Evolutionary conservation across 2,113 vertebrate genomes (phyloP), one percentile per base, ranked within the genome.

Genomic region (Ptyas mucosa): DNA sequence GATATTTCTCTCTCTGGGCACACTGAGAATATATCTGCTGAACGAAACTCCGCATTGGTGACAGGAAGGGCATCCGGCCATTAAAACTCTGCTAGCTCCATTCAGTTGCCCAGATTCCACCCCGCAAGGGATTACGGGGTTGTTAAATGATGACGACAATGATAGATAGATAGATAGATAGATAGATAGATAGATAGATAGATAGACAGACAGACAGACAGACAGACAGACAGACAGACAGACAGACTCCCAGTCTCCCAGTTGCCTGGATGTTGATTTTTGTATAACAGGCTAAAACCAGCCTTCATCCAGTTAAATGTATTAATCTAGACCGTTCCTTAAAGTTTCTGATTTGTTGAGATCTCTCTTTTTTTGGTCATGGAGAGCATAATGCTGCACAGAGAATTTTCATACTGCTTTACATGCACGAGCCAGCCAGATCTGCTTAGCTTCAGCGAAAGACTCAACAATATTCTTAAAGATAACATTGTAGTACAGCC

Each of bases 141-240:
- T 0, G 8, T 24, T 58, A 24, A 58, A 58, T 58, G 57, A 7
- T 1, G 5, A 55, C 4, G 7, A 7, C 5, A 1, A 57, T 11
- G 58, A 29, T 10, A 10, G 57, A 58, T 24, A 9, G 57, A 58
- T 9, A 9, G 57, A 58, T 3, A 20, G 55, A 57, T 8, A 24
- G 7, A 24, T 2, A 24, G 55, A 24, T 1, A 24, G 55, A 9
- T 5, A 55, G 15, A 54, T 1, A 29, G 58, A 26, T 0, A 61
- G 24, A 29, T 0, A 12, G 3, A 64, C 0, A 64, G 29, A 64
- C 0, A 64, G 61, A 64, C 1, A 64, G 61, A n/a, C 1, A n/a
- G 26, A n/a, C 1, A 34, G 29, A 3, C 1, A 34, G 64, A 7
- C 1, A n/a, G 29, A 6, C 5, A 29, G 61, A 5, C 61, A 29